Conservation (phyloP, 2,113 vertebrate genomes). For the Coracopsis vasa region DNA sequence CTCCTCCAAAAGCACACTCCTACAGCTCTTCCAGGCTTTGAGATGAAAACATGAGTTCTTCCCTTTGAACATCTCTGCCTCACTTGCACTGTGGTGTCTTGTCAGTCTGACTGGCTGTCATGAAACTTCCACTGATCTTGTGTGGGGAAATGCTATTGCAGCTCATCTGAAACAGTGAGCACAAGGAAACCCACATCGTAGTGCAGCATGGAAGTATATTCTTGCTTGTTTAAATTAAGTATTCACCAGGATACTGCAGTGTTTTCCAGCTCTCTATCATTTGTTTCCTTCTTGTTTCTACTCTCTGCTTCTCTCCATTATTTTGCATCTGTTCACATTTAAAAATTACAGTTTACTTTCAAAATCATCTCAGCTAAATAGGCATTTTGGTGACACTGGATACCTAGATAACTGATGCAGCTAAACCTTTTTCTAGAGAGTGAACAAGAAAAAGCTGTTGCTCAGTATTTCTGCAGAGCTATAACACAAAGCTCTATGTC, state of each 20-base stretch:
- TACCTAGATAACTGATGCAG: not conserved
- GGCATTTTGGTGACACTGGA: not conserved
- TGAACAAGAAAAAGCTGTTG: not conserved
- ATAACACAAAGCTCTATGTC: not conserved
- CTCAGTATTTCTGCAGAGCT: not conserved
- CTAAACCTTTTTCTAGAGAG: not conserved
- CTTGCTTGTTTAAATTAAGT: not conserved
- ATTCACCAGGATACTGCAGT: not conserved
- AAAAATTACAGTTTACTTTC: not conserved
- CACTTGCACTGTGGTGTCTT: not conserved
- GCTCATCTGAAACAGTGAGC: not conserved
- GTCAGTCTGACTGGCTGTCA: not conserved
- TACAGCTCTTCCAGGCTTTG: not conserved
- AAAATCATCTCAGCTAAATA: not conserved
- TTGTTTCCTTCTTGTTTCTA: not conserved
- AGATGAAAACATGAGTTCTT: not conserved
- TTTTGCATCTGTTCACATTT: not conserved
- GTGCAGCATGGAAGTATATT: not conserved
- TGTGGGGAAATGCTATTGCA: not conserved
- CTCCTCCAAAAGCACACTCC: not conserved
- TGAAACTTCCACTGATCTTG: not conserved
- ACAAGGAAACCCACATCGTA: rapidly evolving
- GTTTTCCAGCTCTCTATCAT: not conserved
- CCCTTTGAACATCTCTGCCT: not conserved
- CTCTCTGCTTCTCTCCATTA: not conserved